Evolutionary conservation across 2,888 invertebrate genomes (phyloP).

Genomic region (Antheraea assamensis): DNA sequence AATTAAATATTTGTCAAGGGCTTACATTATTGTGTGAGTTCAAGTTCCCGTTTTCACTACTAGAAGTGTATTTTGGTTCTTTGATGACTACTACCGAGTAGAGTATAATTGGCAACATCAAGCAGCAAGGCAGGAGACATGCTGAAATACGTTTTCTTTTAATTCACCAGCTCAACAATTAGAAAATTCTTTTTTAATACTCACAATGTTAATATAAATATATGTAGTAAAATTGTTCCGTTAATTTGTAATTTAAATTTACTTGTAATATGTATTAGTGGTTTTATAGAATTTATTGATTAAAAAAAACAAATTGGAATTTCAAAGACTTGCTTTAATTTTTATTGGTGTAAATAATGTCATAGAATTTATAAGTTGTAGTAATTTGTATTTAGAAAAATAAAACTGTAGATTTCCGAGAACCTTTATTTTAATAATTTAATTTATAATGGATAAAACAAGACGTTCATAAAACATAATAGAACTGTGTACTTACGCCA

Average conservation of each 20-base stretch:
- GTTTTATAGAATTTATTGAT: too few species aligned
- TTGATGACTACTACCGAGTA: slow-evolving; percentile 49
- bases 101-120: slow-evolving; percentile 47
- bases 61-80: slow-evolving; percentile 21
- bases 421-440: not conserved
- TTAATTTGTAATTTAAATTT: not conserved
- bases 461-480: too few species aligned
- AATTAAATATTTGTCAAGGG: not conserved
- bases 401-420: not conserved
- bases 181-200: not conserved
- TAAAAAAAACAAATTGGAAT: too few species aligned
- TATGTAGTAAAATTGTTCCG: not conserved
- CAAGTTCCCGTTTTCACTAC: not conserved
- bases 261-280: not conserved
- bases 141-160: slow-evolving; percentile 39
- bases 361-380: not conserved
- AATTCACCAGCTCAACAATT: not conserved
- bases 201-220: not conserved
- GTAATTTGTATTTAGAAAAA: not conserved
- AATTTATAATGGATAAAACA: too few species aligned
- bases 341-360: not conserved
- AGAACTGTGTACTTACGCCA: slow-evolving; percentile 75
- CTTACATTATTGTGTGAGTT: not conserved
- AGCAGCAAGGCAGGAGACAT: slow-evolving; percentile 55
- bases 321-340: too few species aligned